Evolutionary conservation across 2,797 vertebrate species (phyloP).

Genomic region (Lepilemur septentrionalis): DNA sequence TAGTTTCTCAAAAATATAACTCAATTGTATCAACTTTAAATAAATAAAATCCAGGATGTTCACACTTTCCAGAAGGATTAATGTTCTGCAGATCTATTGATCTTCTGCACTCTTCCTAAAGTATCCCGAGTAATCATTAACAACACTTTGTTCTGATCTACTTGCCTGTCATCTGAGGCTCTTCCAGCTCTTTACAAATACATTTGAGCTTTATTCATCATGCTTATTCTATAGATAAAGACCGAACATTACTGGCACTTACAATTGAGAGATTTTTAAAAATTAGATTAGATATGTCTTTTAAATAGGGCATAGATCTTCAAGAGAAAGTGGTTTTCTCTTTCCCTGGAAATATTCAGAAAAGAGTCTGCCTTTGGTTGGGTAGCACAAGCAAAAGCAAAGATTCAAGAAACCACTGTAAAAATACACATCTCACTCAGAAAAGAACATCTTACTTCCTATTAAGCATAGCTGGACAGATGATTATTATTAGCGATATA

Average conservation of each 20-base stretch:
- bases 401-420: background rate
- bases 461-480: background rate
- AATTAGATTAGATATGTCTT: slow-evolving; percentile 15
- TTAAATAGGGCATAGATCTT: slow-evolving; percentile 33
- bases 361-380: background rate
- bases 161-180: slow-evolving; percentile 3
- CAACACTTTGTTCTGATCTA: slow-evolving; percentile 41
- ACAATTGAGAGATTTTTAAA: background rate
- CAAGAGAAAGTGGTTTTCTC: background rate
- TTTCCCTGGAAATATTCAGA: slow-evolving; percentile 20
- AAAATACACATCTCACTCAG: background rate
- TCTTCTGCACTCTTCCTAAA: slow-evolving; percentile 36
- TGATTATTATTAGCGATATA: background rate
- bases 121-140: slow-evolving; percentile 39
- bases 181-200: slow-evolving; percentile 25
- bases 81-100: slow-evolving; percentile 51
- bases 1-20: slow-evolving; percentile 61
- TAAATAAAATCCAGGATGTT: slow-evolving; percentile 63
- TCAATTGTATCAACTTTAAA: slow-evolving; percentile 58
- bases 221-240: slow-evolving; percentile 45
- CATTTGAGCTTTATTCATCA: background rate
- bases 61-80: slow-evolving; percentile 46
- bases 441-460: background rate
- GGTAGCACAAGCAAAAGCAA: background rate
- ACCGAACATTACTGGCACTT: background rate